These are phyloP conservation scores for Chydorus sphaericus DNA, from an alignment of 2,888 invertebrate genomes.

Conservation along the genomic window DNA sequence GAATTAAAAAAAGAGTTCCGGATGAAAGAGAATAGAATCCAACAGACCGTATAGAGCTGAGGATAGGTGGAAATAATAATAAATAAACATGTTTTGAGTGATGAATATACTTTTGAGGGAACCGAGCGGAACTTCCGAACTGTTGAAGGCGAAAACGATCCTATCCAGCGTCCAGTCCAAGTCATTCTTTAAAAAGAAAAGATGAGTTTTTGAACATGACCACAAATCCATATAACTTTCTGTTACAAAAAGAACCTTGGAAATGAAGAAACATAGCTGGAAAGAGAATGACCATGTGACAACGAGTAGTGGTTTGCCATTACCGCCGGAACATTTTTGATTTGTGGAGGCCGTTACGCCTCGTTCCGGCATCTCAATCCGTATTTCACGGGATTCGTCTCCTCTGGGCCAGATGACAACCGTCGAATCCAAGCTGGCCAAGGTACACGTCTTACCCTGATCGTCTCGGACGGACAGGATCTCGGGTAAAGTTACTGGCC, in stretches of 20 bases:
- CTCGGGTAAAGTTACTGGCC: not conserved
- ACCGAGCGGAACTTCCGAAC: conserved; percentile 35
- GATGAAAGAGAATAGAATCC: not conserved
- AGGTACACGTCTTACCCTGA: conserved; percentile 12
- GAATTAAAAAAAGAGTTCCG: not conserved
- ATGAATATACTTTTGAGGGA: conserved; percentile 28
- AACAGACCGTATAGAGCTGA: not conserved
- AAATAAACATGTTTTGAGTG: conserved; percentile 22
- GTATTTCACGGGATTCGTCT: conserved; percentile 4
- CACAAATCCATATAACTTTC: not conserved
- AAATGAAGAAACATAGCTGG: conserved; percentile 11
- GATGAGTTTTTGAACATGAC: not conserved
- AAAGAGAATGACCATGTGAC: conserved; percentile 10
- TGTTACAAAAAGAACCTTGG: not conserved
- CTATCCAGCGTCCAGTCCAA: conserved; percentile 64
- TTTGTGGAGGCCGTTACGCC: not conserved
- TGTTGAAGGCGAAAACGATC: conserved; percentile 58
- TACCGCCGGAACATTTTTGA: not conserved
- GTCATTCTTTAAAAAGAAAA: not conserved
- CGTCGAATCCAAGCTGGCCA: conserved; percentile 9
- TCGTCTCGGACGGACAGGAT: conserved; percentile 1
- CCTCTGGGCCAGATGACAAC: conserved; percentile 2
- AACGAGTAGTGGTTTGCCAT: conserved; percentile 1
- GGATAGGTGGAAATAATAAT: not conserved
- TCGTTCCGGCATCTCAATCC: conserved; percentile 8